Evolutionary conservation across 2,797 vertebrate genomes (phyloP).

Genomic region (Diglossa cyanea): DNA sequence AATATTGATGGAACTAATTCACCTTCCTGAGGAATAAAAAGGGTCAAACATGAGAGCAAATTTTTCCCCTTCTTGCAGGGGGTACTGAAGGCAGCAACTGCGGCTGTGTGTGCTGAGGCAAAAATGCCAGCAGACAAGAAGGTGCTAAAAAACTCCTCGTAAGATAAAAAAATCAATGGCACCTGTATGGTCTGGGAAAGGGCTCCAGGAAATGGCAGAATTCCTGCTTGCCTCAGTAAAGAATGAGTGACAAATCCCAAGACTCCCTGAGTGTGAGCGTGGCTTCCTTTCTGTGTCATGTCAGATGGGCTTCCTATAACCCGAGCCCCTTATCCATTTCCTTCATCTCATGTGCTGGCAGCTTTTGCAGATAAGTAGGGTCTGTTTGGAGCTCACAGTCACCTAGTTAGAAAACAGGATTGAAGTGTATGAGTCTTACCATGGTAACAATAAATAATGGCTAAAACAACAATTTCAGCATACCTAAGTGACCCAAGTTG

Average conservation of each 20-base stretch:
- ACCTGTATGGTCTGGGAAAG: neutral
- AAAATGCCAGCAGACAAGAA: neutral
- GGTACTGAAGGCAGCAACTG: neutral
- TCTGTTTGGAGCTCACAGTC: neutral
- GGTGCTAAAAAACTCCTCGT: neutral
- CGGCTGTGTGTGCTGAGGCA: neutral
- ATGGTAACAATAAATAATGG: neutral
- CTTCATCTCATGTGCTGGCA: neutral
- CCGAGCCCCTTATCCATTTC: neutral
- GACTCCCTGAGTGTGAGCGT: neutral
- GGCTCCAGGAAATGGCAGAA: neutral
- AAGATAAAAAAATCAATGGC: neutral
- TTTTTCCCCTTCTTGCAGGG: neutral
- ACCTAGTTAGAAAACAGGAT: neutral
- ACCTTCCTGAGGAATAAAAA: neutral
- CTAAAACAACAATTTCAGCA: neutral
- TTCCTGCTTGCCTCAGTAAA: neutral
- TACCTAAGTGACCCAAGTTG: accelerated
- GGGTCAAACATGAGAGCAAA: neutral
- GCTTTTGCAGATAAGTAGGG: neutral
- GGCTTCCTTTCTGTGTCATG: neutral
- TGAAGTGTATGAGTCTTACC: neutral
- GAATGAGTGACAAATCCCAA: neutral
- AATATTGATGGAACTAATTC: neutral
- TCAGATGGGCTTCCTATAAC: neutral